Conservation (phyloP, 2,113 vertebrate genomes). For the Nesoenas mayeri region DNA sequence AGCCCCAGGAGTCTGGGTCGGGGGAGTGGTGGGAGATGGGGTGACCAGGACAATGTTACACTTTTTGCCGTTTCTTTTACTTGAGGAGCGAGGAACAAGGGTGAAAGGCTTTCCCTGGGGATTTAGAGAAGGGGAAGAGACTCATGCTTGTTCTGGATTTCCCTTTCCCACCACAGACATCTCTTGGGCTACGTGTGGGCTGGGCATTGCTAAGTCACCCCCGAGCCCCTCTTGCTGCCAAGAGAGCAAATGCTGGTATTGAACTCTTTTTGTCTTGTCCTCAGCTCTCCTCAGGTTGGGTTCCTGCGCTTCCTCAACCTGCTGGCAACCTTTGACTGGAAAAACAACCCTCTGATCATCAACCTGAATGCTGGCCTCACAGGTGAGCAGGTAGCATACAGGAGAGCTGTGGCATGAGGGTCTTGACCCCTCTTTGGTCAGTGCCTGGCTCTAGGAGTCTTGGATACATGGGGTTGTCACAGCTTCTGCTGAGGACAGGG, state of each 20-base stretch:
- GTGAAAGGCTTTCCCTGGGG: rapidly evolving
- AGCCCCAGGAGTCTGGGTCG: rapidly evolving
- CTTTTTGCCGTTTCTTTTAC: not conserved
- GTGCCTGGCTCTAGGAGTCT: not conserved
- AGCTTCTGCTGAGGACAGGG: not conserved
- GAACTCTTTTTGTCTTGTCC: not conserved
- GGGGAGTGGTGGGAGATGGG: not conserved
- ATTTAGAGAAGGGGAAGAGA: not conserved
- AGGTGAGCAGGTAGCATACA: conserved; percentile 73
- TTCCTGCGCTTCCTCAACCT: conserved; percentile 92
- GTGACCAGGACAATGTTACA: rapidly evolving
- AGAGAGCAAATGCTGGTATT: not conserved
- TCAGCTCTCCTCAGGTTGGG: conserved; percentile 92
- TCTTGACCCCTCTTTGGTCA: not conserved
- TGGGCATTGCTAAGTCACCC: not conserved
- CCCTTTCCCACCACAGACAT: not conserved
- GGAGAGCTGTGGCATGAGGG: rapidly evolving
- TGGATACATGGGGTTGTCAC: not conserved
- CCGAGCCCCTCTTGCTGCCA: not conserved
- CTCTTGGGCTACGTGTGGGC: not conserved
- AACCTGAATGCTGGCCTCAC: conserved; percentile 88
- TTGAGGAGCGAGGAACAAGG: not conserved
- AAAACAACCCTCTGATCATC: conserved; percentile 89
- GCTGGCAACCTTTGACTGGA: conserved; percentile 95
- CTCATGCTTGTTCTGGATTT: not conserved